These are phyloP conservation scores for Ophiothrix spiculata DNA, from an alignment of 35 echinoderm and acorn worm genomes.

Conservation along the genomic window DNA sequence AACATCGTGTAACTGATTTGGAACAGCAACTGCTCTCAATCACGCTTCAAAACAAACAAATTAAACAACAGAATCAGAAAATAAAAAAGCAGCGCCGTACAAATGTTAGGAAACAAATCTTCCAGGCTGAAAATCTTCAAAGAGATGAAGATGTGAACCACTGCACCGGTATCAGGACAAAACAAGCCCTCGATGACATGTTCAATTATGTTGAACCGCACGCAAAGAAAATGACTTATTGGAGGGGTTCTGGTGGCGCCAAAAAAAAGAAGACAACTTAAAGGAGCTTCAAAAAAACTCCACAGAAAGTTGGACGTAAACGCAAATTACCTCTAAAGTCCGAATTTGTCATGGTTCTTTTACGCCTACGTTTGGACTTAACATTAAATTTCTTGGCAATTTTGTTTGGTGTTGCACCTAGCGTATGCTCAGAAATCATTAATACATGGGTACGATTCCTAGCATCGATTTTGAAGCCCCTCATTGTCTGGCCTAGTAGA, in stretches of 20 bases:
- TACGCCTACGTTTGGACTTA: slow-evolving; percentile 40
- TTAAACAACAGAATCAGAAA: not conserved
- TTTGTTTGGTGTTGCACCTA: slow-evolving; percentile 26
- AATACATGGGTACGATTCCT: slow-evolving; percentile 55
- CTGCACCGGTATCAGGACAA: slow-evolving; percentile 18
- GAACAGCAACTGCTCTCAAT: not conserved
- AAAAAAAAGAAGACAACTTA: not conserved
- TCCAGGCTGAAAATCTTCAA: not conserved
- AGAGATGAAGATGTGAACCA: slow-evolving; percentile 30
- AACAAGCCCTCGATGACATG: not conserved
- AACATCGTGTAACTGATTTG: not conserved
- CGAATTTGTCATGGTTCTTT: slow-evolving; percentile 53
- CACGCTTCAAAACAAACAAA: too few species aligned
- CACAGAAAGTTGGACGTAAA: slow-evolving; percentile 34
- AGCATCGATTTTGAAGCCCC: not conserved
- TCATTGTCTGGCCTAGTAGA: slow-evolving; percentile 24
- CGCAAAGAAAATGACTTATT: slow-evolving; percentile 44
- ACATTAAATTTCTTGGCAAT: slow-evolving; percentile 20
- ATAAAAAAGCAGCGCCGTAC: not conserved
- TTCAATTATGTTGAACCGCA: slow-evolving; percentile 23
- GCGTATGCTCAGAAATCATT: slow-evolving; percentile 31
- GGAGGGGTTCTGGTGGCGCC: slow-evolving; percentile 3
- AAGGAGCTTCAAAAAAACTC: not conserved
- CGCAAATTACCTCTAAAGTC: slow-evolving; percentile 25
- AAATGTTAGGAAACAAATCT: not conserved